A percentile compares a stretch with the other conserved stretches of the same genome.
These are phyloP conservation scores for Chrysopa pallens DNA, from an alignment of 1,140 invertebrate species.

Conservation along the genomic window DNA sequence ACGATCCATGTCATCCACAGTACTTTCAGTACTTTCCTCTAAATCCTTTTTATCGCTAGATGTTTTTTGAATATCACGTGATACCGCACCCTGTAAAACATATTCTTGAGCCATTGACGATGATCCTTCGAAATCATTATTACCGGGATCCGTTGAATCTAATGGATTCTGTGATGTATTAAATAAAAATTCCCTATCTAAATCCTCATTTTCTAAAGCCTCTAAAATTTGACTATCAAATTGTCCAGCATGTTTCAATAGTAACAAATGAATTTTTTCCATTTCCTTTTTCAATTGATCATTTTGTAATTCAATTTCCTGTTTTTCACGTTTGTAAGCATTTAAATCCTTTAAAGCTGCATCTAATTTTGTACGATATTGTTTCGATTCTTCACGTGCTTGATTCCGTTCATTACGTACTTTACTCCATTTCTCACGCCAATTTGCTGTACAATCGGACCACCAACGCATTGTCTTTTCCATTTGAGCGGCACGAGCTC, in stretches of 20 bases:
- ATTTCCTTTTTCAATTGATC: constrained; percentile 67
- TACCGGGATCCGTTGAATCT: background rate
- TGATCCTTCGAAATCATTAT: background rate
- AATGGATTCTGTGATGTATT: constrained; percentile 2
- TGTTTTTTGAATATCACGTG: constrained; percentile 33
- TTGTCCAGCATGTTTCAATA: constrained; percentile 48
- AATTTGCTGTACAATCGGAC: constrained; percentile 80
- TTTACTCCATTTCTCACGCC: constrained; percentile 94
- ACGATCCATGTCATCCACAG: constrained; percentile 11
- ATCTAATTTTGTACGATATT: constrained; percentile 63
- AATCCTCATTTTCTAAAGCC: constrained; percentile 22
- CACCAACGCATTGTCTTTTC: constrained; percentile 99
- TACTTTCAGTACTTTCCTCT: constrained; percentile 15
- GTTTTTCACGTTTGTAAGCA: constrained; percentile 56
- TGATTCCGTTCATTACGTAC: constrained; percentile 71
- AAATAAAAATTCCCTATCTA: constrained; percentile 20
- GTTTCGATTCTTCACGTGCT: constrained; percentile 70
- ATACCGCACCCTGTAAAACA: constrained; percentile 40
- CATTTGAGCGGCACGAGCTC: constrained; percentile 86
- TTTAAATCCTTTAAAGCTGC: constrained; percentile 57
- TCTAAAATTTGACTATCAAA: constrained; percentile 33
- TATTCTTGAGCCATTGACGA: constrained; percentile 27
- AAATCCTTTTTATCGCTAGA: constrained; percentile 16
- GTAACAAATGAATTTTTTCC: constrained; percentile 47
- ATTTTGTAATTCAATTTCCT: constrained; percentile 61